phyloP scores from a whole-genome alignment of 1,140 invertebrate genomes.

The Penaeus japonicus region DNA sequence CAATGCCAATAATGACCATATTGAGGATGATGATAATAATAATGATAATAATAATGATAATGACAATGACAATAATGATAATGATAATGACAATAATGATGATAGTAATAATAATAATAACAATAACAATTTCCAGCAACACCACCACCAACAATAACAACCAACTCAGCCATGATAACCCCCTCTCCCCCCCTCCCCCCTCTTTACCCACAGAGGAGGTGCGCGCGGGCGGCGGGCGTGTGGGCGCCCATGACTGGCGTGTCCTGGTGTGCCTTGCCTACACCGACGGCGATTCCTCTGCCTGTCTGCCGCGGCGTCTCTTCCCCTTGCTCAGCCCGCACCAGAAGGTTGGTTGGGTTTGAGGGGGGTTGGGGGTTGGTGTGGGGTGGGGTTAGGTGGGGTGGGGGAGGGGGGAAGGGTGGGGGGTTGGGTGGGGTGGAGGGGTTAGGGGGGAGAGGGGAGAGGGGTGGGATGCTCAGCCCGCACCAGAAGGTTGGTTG shows the following conservation, averaged over 20 bases:
- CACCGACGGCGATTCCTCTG: conserved; percentile 45
- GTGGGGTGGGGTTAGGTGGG: too few species aligned
- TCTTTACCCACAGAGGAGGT: not conserved
- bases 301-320: conserved; percentile 29
- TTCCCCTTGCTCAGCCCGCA: conserved; percentile 22
- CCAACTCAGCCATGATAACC: too few species aligned
- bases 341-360: conserved; percentile 41
- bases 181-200: not conserved
- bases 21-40: too few species aligned
- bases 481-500: too few species aligned
- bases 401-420: too few species aligned
- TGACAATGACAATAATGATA: not conserved
- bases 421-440: too few species aligned
- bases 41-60: too few species aligned
- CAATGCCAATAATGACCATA: too few species aligned
- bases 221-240: not conserved
- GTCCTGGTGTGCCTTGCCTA: conserved; percentile 30
- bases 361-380: too few species aligned
- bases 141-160: too few species aligned
- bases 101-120: not conserved
- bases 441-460: too few species aligned
- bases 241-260: conserved; percentile 20
- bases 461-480: too few species aligned
- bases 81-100: not conserved
- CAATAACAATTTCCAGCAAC: not conserved